Evolutionary conservation across 2,113 vertebrate genomes (phyloP).

Genomic region (Pterophyllum scalare): DNA sequence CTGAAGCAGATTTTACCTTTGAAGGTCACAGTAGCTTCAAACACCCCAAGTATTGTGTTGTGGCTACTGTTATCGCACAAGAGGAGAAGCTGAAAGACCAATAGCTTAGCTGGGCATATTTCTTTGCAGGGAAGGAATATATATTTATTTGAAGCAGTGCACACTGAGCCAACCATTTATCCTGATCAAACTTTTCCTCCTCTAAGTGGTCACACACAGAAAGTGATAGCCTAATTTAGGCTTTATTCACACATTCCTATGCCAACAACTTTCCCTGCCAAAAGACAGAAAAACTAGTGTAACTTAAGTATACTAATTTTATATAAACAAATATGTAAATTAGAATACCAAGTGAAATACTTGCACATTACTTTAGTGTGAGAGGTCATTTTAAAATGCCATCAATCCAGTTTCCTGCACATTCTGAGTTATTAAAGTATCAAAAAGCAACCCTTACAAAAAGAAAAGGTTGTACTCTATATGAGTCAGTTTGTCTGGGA

Average conservation of each 20-base stretch:
- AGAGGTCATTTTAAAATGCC: conserved; percentile 67
- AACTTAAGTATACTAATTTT: conserved; percentile 55
- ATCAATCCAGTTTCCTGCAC: conserved; percentile 68
- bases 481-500: conserved; percentile 74
- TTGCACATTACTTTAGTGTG: conserved; percentile 61
- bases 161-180: conserved; percentile 37
- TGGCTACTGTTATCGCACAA: conserved; percentile 42
- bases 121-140: conserved; percentile 38
- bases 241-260: conserved; percentile 70
- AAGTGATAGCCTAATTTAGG: conserved; percentile 79
- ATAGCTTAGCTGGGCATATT: conserved; percentile 51
- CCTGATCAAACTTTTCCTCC: conserved; percentile 42
- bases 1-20: conserved; percentile 37
- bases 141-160: conserved; percentile 58
- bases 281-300: conserved; percentile 76
- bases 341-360: conserved; percentile 59
- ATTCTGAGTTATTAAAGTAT: conserved; percentile 76
- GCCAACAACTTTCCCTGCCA: conserved; percentile 75
- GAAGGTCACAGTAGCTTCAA: conserved; percentile 50
- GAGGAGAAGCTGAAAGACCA: conserved; percentile 59
- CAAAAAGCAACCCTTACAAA: conserved; percentile 78
- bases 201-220: conserved; percentile 60
- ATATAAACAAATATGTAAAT: conserved; percentile 69
- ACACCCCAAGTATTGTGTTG: conserved; percentile 47
- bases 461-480: conserved; percentile 72